Percentiles rank a stretch among this genome's conserved stretches.
Conservation (phyloP, 1,140 invertebrate species). For the Dryas iulia region DNA sequence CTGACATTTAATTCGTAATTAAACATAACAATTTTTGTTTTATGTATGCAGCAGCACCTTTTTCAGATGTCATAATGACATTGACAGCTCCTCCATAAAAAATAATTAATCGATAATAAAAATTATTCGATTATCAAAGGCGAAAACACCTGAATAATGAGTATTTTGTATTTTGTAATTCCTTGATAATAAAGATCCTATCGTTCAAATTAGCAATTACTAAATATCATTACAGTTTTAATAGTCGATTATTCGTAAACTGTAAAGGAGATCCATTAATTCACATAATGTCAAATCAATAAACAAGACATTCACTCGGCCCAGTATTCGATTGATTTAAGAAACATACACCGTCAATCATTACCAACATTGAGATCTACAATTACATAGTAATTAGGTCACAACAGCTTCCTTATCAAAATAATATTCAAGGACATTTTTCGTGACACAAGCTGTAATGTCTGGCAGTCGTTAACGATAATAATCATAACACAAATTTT, state of each 20-base stretch:
- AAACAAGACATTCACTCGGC: constrained; percentile 65
- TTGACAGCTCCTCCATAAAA: no score
- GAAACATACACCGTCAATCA: constrained; percentile 29
- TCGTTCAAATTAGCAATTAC: neutral
- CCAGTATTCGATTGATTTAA: constrained; percentile 51
- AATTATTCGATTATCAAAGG: no score
- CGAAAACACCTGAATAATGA: no score
- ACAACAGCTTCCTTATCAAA: neutral
- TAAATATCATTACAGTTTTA: neutral
- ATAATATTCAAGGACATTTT: neutral
- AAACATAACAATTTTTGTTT: no score
- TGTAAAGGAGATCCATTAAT: constrained; percentile 51
- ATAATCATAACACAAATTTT: neutral
- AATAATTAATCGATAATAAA: no score
- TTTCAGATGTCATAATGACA: no score
- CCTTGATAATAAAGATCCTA: neutral
- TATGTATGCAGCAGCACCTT: no score
- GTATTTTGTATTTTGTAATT: neutral
- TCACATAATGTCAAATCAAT: constrained; percentile 61
- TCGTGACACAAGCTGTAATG: neutral
- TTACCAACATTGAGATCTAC: constrained; percentile 10
- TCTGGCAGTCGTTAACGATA: neutral
- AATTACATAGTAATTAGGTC: constrained; percentile 1
- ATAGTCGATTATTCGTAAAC: constrained; percentile 20
- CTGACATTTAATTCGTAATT: no score